These are phyloP conservation scores for Plebejus melissa DNA, from an alignment of 2,888 invertebrate genomes.

Conservation along the genomic window DNA sequence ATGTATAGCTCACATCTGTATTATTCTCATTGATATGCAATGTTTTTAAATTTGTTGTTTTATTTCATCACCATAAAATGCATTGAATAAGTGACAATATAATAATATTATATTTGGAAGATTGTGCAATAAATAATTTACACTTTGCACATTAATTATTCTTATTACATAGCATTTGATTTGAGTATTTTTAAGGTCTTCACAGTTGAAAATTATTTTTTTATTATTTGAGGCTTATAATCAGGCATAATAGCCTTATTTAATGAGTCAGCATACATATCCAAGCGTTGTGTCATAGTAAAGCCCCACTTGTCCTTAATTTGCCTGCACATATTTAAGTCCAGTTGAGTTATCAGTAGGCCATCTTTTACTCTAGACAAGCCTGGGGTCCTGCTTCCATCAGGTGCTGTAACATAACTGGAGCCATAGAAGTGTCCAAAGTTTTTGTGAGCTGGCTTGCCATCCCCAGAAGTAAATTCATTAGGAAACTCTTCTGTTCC, in stretches of 20 bases:
- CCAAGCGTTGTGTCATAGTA: conserved; percentile 96
- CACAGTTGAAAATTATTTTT: conserved; percentile 32
- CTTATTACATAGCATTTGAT: neutral
- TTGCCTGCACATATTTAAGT: conserved; percentile 96
- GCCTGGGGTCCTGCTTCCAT: conserved; percentile 94
- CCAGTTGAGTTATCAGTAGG: conserved; percentile 91
- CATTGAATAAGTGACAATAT: neutral
- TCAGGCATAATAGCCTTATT: conserved; percentile 54
- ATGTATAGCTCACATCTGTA: conserved; percentile 74
- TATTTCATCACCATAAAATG: conserved; percentile 44
- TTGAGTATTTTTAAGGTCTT: neutral
- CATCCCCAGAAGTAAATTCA: conserved; percentile 77
- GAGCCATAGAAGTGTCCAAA: conserved; percentile 99
- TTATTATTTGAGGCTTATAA: conserved; percentile 55
- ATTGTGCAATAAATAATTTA: neutral
- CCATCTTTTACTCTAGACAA: conserved; percentile 90
- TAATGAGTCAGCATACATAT: conserved; percentile 91
- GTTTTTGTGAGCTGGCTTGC: conserved; percentile 88
- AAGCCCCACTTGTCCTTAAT: conserved; percentile 97
- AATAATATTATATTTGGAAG: neutral
- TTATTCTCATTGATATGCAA: conserved; percentile 75
- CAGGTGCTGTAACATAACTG: conserved; percentile 95
- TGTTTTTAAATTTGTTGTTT: conserved; percentile 67
- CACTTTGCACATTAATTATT: neutral
- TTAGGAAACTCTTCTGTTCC: conserved; percentile 91